phyloP scores from a whole-genome alignment of 1,140 invertebrate species.

The Chironomus striatipennis region DNA sequence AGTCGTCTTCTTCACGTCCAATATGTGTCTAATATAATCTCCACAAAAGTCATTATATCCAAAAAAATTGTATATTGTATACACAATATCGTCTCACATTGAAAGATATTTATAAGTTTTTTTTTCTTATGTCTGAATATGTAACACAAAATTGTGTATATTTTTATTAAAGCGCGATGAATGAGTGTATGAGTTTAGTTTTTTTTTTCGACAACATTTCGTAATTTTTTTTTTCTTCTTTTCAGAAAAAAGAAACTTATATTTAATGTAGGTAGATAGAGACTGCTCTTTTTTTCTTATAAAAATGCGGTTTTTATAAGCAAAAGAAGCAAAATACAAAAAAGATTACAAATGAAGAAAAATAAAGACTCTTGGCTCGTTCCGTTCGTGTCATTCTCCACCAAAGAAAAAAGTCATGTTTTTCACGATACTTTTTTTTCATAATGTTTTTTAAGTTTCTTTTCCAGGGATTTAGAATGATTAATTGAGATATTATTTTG shows the following conservation, averaged over 20 bases:
- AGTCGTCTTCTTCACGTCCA: no score
- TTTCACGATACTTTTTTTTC: background rate
- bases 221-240: background rate
- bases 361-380: background rate
- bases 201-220: background rate
- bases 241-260: background rate
- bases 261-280: constrained; percentile 12
- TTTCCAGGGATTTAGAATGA: no score
- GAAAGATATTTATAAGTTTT: constrained; percentile 22
- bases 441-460: background rate
- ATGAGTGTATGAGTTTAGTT: constrained; percentile 1
- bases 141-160: constrained; percentile 18
- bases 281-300: background rate
- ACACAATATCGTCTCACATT: background rate
- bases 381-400: constrained; percentile 20
- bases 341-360: background rate
- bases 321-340: background rate
- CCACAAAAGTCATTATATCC: background rate
- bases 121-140: background rate
- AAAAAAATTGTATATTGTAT: background rate
- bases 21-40: background rate
- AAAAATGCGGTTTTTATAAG: background rate
- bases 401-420: background rate
- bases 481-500: no score
- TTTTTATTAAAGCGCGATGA: constrained; percentile 23